These are phyloP conservation scores for Rhinophrynus dorsalis DNA, from an alignment of 2,797 vertebrate species.

Conservation along the genomic window DNA sequence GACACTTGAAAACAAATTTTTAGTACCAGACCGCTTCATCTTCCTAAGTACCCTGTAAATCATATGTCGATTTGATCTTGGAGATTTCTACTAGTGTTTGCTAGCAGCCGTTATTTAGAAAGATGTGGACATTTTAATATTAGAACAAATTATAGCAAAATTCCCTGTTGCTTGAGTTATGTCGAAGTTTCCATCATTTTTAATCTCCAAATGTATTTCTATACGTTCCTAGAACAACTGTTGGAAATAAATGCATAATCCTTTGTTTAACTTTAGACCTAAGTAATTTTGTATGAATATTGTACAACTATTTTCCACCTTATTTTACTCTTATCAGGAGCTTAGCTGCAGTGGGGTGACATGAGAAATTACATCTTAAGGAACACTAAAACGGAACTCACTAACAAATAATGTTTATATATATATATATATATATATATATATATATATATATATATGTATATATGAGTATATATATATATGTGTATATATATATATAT, in stretches of 20 bases:
- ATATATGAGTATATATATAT: too few species aligned
- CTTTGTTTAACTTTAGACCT: neutral
- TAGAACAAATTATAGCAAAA: neutral
- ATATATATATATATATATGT: too few species aligned
- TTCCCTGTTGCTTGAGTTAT: neutral
- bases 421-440: too few species aligned
- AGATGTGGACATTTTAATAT: neutral
- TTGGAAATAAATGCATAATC: neutral
- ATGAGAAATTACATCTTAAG: constrained; percentile 20
- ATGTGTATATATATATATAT: too few species aligned
- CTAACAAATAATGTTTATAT: too few species aligned
- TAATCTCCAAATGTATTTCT: neutral
- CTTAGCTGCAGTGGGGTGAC: constrained; percentile 4
- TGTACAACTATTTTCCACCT: neutral
- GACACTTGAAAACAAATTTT: too few species aligned
- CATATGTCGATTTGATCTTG: neutral
- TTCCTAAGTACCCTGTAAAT: neutral
- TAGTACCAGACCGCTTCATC: neutral
- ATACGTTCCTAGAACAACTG: neutral
- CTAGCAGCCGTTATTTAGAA: neutral
- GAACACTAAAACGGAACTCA: too few species aligned
- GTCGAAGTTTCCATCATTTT: neutral
- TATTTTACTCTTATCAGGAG: constrained; percentile 1
- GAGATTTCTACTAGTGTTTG: neutral
- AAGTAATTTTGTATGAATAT: neutral